Conservation (phyloP, 92 coral and sea anemone genomes). For the Montipora capitata region DNA sequence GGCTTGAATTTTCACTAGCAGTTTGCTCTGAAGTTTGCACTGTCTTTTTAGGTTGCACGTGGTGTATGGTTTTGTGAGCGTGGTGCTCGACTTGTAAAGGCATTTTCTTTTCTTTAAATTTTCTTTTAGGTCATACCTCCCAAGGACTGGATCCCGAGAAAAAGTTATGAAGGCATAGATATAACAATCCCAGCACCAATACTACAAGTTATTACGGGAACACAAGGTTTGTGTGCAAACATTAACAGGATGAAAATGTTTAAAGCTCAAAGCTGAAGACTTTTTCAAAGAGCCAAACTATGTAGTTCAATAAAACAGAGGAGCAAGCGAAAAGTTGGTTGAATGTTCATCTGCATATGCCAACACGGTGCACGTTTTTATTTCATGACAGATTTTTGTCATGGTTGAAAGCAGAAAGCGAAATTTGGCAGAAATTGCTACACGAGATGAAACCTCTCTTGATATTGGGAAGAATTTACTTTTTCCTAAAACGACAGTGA, state of each 20-base stretch:
- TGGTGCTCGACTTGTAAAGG: not conserved
- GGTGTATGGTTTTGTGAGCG: not conserved
- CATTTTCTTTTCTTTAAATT: conserved; percentile 3
- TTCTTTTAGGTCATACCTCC: conserved; percentile 92
- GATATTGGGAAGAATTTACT: not conserved
- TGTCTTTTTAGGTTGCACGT: conserved; percentile 1
- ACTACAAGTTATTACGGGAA: conserved; percentile 94
- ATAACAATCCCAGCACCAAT: conserved; percentile 94
- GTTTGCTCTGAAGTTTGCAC: conserved; percentile 2
- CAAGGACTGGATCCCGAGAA: conserved; percentile 93
- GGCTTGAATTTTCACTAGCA: not conserved
- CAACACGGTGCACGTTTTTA: too few species aligned
- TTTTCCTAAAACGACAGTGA: not conserved
- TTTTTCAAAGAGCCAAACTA: not conserved
- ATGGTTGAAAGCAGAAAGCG: not conserved
- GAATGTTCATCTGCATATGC: too few species aligned
- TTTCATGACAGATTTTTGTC: conserved; percentile 11
- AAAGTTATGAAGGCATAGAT: conserved; percentile 84
- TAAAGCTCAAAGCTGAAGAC: too few species aligned
- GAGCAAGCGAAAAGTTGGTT: not conserved
- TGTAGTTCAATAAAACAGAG: not conserved
- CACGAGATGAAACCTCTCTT: not conserved
- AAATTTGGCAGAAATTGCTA: not conserved
- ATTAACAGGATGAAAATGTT: not conserved
- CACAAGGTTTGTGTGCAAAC: conserved; percentile 78